Percentiles rank a stretch among this genome's conserved stretches.
phyloP scores from a whole-genome alignment of 2,888 invertebrate genomes.

The Vanessa cardui region DNA sequence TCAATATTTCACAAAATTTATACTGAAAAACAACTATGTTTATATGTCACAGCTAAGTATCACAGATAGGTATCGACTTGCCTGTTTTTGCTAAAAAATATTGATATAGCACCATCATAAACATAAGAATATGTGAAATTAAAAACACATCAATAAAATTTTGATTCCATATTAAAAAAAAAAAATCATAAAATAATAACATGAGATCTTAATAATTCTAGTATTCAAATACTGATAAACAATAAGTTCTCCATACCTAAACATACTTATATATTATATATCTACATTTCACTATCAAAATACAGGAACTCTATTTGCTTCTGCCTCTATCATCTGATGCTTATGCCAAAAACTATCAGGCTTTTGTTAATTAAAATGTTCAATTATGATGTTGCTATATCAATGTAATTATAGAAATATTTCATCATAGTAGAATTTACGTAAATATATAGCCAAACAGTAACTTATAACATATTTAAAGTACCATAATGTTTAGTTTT shows the following conservation, averaged over 20 bases:
- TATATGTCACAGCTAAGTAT: neutral
- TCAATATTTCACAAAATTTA: neutral
- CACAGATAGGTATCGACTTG: neutral
- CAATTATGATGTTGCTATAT: slow-evolving; percentile 35
- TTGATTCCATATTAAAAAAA: neutral
- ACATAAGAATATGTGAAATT: neutral
- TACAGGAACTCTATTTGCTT: neutral
- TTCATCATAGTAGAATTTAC: slow-evolving; percentile 36
- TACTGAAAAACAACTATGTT: neutral
- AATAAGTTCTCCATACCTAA: neutral
- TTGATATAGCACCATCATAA: slow-evolving; percentile 34
- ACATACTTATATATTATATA: neutral
- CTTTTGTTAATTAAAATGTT: neutral
- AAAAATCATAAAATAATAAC: neutral
- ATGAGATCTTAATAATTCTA: slow-evolving; percentile 6
- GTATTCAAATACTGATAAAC: slow-evolving; percentile 5
- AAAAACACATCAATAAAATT: neutral
- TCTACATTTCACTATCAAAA: neutral
- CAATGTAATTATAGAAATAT: slow-evolving; percentile 15
- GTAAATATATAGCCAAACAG: slow-evolving; percentile 50
- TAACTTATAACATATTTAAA: slow-evolving; percentile 37
- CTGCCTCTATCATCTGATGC: neutral
- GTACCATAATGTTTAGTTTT: slow-evolving; percentile 27
- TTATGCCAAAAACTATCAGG: neutral
- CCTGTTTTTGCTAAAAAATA: slow-evolving; percentile 31